Evolutionary conservation across 1,140 invertebrate genomes (phyloP), one percentile per base, ranked within the genome.

Genomic region (Sitophilus oryzae): DNA sequence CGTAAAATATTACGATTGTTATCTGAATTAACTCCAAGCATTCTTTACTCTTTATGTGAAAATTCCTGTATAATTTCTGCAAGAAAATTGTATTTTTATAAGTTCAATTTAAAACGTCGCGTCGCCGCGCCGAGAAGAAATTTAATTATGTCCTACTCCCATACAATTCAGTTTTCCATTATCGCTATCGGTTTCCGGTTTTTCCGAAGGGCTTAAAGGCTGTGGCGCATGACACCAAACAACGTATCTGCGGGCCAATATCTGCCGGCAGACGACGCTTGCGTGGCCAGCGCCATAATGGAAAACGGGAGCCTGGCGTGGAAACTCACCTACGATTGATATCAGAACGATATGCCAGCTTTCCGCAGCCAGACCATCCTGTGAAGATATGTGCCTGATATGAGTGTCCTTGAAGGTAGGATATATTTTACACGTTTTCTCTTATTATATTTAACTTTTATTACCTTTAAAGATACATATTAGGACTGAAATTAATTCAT

Each of bases 401-500:
- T 54, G 52, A 54, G 36, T 40, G 44, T 34, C 38, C 52, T 54
- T 54, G 43, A 54, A 47, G 43, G 52, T 54, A 54, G 47, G 51
- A 30, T 11, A 30, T 30, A n/a, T 45, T 22, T 45, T n/a, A 4
- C 20, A 5, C 9, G 11, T 36, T 48, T 48, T 48, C 2, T 6
- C 18, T 14, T 30, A 4, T n/a, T n/a, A n/a, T n/a, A n/a, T n/a
- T n/a, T n/a, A n/a, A n/a, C n/a, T n/a, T n/a, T n/a, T n/a, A n/a
- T n/a, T n/a, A n/a, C n/a, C n/a, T n/a, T n/a, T n/a, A n/a, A n/a
- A n/a, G n/a, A n/a, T n/a, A n/a, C n/a, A n/a, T n/a, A n/a, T n/a
- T n/a, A n/a, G n/a, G n/a, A n/a, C n/a, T n/a, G n/a, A n/a, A n/a
- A n/a, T n/a, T n/a, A n/a, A n/a, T n/a, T n/a, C n/a, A n/a, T n/a